phyloP scores from a whole-genome alignment of 2,113 vertebrate species.

The Elanoides forficatus region DNA sequence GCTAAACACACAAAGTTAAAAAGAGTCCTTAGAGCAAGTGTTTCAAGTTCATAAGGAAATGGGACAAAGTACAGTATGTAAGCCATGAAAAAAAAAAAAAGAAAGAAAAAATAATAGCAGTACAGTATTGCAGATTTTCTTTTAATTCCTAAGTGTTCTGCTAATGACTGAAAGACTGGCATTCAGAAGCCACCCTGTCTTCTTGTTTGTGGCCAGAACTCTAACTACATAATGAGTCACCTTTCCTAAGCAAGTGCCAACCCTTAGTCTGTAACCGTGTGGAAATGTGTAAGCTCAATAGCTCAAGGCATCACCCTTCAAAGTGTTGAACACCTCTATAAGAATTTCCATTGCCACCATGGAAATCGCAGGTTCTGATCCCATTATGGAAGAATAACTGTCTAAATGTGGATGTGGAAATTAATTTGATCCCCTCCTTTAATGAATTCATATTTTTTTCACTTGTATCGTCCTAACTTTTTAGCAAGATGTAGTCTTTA shows the following conservation, averaged over 20 bases:
- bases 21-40: accelerated
- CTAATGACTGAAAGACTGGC: neutral
- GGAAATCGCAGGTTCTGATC: neutral
- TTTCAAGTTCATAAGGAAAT: neutral
- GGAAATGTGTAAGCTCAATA: neutral
- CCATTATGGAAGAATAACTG: neutral
- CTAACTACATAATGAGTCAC: neutral
- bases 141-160: neutral
- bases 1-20: neutral
- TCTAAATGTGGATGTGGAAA: neutral
- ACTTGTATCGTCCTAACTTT: neutral
- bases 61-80: neutral
- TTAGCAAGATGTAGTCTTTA: neutral
- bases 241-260: neutral
- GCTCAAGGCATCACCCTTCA: neutral
- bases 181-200: neutral
- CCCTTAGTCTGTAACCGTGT: neutral
- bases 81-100: neutral
- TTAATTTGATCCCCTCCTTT: neutral
- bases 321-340: neutral
- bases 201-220: neutral
- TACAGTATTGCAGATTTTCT: neutral
- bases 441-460: neutral
- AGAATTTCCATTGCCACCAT: neutral
- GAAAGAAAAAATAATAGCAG: neutral